These are phyloP conservation scores for Drosophila kikkawai DNA, from an alignment of 1,140 invertebrate species.

Conservation along the genomic window DNA sequence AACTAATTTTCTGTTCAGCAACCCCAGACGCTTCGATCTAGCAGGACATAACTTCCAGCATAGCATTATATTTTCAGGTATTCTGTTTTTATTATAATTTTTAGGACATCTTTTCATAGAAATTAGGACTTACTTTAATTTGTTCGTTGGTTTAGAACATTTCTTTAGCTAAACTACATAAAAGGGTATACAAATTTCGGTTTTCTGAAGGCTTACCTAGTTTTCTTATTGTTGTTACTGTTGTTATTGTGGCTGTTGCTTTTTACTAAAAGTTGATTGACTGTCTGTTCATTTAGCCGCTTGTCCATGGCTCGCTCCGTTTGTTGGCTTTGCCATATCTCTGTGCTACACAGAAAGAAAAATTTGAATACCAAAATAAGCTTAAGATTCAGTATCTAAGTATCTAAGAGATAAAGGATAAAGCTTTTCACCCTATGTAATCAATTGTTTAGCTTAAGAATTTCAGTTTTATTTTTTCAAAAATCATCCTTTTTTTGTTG, in stretches of 20 bases:
- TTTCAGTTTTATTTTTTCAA: too few relatives aligned
- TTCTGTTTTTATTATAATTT: too few relatives aligned
- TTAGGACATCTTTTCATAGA: not conserved
- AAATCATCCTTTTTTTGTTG: not conserved
- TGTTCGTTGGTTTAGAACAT: not conserved
- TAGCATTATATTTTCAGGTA: too few relatives aligned
- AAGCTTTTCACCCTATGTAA: too few relatives aligned
- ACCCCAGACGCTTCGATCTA: not conserved
- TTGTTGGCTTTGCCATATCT: conserved; percentile 64
- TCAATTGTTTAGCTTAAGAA: too few relatives aligned
- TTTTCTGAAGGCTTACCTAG: not conserved
- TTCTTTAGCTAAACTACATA: not conserved
- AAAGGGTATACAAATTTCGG: not conserved
- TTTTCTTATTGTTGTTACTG: conserved; percentile 33
- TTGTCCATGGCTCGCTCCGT: conserved; percentile 71
- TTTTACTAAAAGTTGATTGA: conserved; percentile 81
- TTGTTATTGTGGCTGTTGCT: conserved; percentile 54
- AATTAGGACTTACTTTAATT: not conserved
- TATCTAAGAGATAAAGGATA: too few relatives aligned
- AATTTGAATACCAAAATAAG: too few relatives aligned
- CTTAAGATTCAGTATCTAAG: too few relatives aligned
- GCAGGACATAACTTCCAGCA: too few relatives aligned
- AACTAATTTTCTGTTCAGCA: not conserved
- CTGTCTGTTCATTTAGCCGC: conserved; percentile 81
- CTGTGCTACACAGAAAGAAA: conserved; percentile 16